Conservation (phyloP, 2,888 invertebrate genomes). For the Harpagoxenus sublaevis region DNA sequence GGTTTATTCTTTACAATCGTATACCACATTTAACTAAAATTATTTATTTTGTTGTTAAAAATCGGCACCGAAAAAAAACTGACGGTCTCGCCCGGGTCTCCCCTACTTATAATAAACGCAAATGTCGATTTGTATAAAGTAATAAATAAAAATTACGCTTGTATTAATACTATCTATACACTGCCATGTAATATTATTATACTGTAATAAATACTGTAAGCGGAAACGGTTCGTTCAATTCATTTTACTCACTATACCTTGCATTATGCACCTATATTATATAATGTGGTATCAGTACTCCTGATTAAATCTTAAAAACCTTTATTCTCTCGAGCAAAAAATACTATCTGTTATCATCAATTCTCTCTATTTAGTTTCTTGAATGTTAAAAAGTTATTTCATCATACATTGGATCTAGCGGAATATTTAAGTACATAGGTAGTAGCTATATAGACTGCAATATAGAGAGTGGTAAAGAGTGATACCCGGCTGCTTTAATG, state of each 20-base stretch:
- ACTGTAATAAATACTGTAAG: background rate
- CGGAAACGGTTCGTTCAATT: background rate
- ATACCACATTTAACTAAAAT: too few species aligned
- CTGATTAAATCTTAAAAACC: background rate
- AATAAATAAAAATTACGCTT: conserved; percentile 16
- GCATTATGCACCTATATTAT: background rate
- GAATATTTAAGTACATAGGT: background rate
- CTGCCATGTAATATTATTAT: background rate
- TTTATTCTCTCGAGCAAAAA: background rate
- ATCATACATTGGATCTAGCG: background rate
- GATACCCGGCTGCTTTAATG: too few species aligned
- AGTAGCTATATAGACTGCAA: background rate
- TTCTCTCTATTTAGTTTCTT: background rate
- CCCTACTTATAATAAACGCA: background rate
- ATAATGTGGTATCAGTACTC: background rate
- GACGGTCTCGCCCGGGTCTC: too few species aligned
- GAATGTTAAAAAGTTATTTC: background rate
- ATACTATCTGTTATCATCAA: background rate
- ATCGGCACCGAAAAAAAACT: too few species aligned
- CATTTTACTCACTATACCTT: background rate
- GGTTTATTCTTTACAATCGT: too few species aligned
- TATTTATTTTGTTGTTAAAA: too few species aligned
- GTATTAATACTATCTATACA: background rate
- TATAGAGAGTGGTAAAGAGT: too few species aligned
- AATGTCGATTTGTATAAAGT: background rate